A percentile compares a stretch with the other conserved stretches of the same genome.
Evolutionary conservation across 30 jellyfish, hydroid and myxozoan genomes (phyloP).

Genomic region (Kudoa iwatai): DNA sequence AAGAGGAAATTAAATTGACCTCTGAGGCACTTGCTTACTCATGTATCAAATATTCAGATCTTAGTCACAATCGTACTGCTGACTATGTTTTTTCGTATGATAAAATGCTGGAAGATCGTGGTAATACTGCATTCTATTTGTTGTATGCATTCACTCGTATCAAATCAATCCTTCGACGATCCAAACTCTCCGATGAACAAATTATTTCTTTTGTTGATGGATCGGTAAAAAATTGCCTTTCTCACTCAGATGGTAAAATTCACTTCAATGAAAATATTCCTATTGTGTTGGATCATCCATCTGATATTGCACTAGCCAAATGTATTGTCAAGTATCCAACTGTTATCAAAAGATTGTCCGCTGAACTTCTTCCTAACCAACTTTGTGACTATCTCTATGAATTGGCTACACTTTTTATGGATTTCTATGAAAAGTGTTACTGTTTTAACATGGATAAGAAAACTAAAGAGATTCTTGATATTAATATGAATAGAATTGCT

Average conservation of each 20-base stretch:
- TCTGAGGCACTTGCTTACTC: constrained; percentile 58
- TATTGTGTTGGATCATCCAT: constrained; percentile 16
- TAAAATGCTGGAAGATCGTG: constrained; percentile 78
- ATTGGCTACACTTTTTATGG: constrained; percentile 39
- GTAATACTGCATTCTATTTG: constrained; percentile 67
- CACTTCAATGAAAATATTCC: constrained; percentile 2
- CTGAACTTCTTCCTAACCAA: constrained; percentile 24
- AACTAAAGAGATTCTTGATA: constrained; percentile 21
- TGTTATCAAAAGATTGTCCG: constrained; percentile 10
- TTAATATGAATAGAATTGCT: constrained; percentile 48
- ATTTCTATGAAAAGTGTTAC: constrained; percentile 55
- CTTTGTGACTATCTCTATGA: constrained; percentile 70
- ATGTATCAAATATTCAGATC: constrained; percentile 72
- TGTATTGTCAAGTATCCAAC: constrained; percentile 30
- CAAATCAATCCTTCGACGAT: constrained; percentile 4
- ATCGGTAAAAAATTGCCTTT: background rate
- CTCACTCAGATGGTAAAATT: constrained; percentile 5
- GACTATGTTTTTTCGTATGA: constrained; percentile 81
- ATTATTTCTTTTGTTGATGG: background rate
- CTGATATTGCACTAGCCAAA: constrained; percentile 35
- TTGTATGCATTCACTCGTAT: constrained; percentile 45
- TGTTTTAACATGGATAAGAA: too few relatives aligned
- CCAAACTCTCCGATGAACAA: background rate
- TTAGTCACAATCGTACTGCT: constrained; percentile 38
- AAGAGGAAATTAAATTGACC: constrained; percentile 46